Conservation (phyloP, 23 tunicate species). For the Oikopleura albicans region DNA sequence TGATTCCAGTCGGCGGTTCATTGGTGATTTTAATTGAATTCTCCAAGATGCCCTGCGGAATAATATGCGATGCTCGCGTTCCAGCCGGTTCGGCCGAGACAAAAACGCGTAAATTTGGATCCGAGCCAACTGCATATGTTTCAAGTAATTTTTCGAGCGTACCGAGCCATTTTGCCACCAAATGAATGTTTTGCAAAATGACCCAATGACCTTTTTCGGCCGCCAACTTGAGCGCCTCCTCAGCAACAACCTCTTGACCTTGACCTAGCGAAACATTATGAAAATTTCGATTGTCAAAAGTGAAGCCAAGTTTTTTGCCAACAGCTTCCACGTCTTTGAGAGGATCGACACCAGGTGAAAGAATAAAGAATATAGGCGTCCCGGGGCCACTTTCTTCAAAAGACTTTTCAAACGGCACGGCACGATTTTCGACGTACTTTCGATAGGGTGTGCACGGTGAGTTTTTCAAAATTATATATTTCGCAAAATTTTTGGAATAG, state of each 20-base stretch:
- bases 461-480: constrained; percentile 68
- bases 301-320: constrained; percentile 81
- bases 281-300: constrained; percentile 85
- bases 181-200: constrained; percentile 68
- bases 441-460: constrained; percentile 47
- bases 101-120: constrained; percentile 34
- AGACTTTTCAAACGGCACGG: constrained; percentile 73
- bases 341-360: constrained; percentile 96
- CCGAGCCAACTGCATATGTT: constrained; percentile 57
- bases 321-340: constrained; percentile 94
- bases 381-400: constrained; percentile 89
- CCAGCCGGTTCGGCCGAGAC: constrained; percentile 96
- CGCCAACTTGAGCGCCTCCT: constrained; percentile 80
- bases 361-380: constrained; percentile 94
- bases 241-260: constrained; percentile 98
- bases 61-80: constrained; percentile 71
- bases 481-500: background rate
- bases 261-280: constrained; percentile 98
- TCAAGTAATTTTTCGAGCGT: constrained; percentile 81
- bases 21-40: constrained; percentile 91
- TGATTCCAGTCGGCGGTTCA: constrained; percentile 99
- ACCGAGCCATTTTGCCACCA: constrained; percentile 84
- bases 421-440: constrained; percentile 72
- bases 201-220: constrained; percentile 97
- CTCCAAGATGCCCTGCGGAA: constrained; percentile 87